These are phyloP conservation scores for Nilaparvata lugens DNA, from an alignment of 1,140 invertebrate species.

Conservation along the genomic window DNA sequence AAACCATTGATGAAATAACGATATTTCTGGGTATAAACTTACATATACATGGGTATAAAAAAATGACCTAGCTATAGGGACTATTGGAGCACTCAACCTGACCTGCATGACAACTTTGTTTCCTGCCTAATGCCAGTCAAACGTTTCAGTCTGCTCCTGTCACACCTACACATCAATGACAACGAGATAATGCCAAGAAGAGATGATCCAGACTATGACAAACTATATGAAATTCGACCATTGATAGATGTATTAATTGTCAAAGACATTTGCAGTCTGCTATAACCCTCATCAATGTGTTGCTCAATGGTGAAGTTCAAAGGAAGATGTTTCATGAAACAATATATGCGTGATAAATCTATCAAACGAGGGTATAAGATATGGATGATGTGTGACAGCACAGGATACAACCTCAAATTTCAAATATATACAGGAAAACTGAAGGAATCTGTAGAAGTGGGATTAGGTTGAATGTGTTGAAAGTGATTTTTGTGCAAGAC, in stretches of 20 bases:
- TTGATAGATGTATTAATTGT: slow-evolving; percentile 8
- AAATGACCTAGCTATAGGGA: no score
- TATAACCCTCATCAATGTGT: background rate
- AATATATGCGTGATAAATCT: background rate
- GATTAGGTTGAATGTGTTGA: background rate
- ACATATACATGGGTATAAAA: no score
- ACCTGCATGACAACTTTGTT: no score
- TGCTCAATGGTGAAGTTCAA: no score
- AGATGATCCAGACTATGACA: slow-evolving; percentile 14
- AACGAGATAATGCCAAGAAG: slow-evolving; percentile 9
- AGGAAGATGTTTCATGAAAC: slow-evolving; percentile 28
- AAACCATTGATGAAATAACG: no score
- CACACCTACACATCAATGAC: slow-evolving; percentile 6
- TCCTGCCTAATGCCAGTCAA: background rate
- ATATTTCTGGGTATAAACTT: no score
- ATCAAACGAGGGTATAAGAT: background rate
- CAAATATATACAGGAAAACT: background rate
- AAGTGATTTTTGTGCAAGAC: background rate
- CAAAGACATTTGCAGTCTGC: slow-evolving; percentile 1
- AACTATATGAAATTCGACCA: slow-evolving; percentile 22
- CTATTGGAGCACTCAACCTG: no score
- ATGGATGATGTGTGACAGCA: no score
- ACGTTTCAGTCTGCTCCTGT: background rate
- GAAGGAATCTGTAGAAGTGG: background rate
- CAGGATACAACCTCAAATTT: background rate